phyloP scores from a whole-genome alignment of 2,888 invertebrate genomes.

The Hydriomena furcata region DNA sequence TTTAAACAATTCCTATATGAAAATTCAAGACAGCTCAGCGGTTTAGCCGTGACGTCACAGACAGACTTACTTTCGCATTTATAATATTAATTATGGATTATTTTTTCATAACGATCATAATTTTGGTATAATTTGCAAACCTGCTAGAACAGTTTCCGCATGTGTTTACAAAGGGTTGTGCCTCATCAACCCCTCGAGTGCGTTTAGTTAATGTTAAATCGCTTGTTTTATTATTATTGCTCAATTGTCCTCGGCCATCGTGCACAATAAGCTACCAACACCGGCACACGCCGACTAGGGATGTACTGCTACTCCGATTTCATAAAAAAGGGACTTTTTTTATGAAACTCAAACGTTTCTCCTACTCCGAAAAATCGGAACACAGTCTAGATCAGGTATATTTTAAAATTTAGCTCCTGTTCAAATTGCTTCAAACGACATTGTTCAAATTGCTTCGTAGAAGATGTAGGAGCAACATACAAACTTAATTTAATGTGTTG shows the following conservation, averaged over 20 bases:
- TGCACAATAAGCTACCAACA: constrained; percentile 37
- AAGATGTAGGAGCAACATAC: no score
- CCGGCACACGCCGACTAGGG: constrained; percentile 14
- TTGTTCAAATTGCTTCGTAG: no score
- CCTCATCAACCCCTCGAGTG: constrained; percentile 34
- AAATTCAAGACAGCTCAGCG: no score
- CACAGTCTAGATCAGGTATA: not conserved
- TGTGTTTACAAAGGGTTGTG: constrained; percentile 24
- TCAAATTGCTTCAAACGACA: no score
- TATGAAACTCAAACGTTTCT: not conserved
- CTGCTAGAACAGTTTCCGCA: not conserved
- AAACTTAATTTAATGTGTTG: no score
- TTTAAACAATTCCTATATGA: no score
- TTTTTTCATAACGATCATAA: no score
- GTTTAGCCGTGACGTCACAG: no score
- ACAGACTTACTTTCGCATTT: no score
- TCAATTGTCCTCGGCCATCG: constrained; percentile 46
- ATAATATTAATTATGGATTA: no score
- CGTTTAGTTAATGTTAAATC: constrained; percentile 58
- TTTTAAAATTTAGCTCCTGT: no score
- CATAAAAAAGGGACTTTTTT: not conserved
- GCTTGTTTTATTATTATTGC: constrained; percentile 73
- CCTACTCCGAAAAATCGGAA: not conserved
- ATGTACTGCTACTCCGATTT: not conserved
- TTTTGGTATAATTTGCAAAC: constrained; percentile 7